A percentile compares a stretch with the other conserved stretches of the same genome.
Evolutionary conservation across 2,888 invertebrate species (phyloP).

Genomic region (Cantharis rufa): DNA sequence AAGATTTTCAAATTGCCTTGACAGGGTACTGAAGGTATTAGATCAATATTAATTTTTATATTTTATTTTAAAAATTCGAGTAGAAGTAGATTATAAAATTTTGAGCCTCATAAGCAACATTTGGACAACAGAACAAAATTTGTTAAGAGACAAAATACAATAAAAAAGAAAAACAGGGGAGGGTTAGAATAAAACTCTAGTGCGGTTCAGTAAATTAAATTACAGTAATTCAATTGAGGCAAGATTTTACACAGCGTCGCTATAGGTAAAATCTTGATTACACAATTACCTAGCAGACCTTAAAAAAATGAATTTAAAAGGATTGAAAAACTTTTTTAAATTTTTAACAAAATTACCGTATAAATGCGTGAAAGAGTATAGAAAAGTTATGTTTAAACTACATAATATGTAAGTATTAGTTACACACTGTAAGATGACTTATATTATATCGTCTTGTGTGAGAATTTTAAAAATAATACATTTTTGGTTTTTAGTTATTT

Average conservation of each 20-base stretch:
- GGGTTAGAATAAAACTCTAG: not conserved
- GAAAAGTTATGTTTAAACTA: not conserved
- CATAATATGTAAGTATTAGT: no score
- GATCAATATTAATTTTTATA: no score
- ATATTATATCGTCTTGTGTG: no score
- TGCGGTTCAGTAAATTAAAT: not conserved
- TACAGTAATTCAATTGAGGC: not conserved
- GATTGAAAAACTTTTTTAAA: not conserved
- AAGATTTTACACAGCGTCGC: not conserved
- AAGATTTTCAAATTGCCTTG: not conserved
- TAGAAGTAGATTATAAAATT: no score
- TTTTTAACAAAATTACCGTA: not conserved
- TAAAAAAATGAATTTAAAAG: not conserved
- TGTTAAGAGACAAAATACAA: no score
- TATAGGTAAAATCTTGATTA: not conserved
- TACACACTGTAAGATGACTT: no score
- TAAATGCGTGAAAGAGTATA: not conserved
- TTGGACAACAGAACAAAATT: no score
- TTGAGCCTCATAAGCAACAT: no score
- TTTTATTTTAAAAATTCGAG: no score
- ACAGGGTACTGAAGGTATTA: no score
- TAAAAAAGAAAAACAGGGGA: not conserved
- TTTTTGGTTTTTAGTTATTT: not conserved
- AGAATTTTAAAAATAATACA: not conserved
- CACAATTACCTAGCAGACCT: not conserved